phyloP scores from a whole-genome alignment of 2,888 invertebrate species.

The Dione juno region DNA sequence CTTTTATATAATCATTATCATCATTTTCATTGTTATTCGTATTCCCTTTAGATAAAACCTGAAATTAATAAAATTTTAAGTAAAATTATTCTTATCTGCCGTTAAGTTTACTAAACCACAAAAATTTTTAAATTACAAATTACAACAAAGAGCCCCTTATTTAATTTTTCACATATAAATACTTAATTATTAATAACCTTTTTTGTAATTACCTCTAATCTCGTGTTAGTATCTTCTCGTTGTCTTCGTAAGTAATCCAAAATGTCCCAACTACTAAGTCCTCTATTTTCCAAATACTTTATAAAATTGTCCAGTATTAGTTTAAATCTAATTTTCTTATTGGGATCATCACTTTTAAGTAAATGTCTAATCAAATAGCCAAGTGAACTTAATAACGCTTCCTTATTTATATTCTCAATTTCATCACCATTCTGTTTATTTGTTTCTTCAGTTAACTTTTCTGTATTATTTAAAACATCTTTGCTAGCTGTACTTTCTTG shows the following conservation, averaged over 20 bases:
- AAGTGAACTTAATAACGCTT: neutral
- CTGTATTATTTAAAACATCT: neutral
- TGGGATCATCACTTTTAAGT: neutral
- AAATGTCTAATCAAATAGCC: constrained; percentile 3
- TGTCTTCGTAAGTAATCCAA: neutral
- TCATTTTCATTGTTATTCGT: neutral
- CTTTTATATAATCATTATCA: neutral
- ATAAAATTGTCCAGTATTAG: neutral
- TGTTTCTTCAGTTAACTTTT: neutral
- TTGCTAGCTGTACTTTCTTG: neutral
- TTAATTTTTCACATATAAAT: too few relatives aligned
- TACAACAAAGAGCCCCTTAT: too few relatives aligned
- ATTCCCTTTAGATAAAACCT: neutral
- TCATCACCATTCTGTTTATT: too few relatives aligned
- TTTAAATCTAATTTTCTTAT: neutral
- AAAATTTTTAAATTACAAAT: too few relatives aligned
- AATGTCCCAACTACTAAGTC: constrained; percentile 2
- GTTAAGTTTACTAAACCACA: too few relatives aligned
- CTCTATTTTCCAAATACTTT: constrained; percentile 1
- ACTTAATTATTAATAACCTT: neutral
- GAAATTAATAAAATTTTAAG: neutral
- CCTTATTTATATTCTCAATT: neutral
- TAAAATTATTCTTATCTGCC: neutral
- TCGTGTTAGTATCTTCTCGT: neutral
- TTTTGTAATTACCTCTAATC: constrained; percentile 1